Percentiles rank a stretch among this genome's conserved stretches.
phyloP scores from a whole-genome alignment of 2,888 invertebrate species.

The Aphodius granarius region DNA sequence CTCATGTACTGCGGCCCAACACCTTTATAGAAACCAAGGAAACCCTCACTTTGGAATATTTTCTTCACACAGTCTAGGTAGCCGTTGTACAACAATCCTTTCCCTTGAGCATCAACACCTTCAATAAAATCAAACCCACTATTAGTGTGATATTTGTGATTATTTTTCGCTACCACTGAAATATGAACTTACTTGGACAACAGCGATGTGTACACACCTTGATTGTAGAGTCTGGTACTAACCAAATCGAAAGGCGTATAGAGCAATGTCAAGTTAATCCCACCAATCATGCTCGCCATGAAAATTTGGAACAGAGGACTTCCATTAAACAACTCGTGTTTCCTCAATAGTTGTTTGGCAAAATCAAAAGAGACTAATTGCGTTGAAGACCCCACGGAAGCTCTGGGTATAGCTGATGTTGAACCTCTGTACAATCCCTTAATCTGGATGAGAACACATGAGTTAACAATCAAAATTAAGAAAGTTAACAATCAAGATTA shows the following conservation, averaged over 20 bases:
- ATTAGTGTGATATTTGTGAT: no score
- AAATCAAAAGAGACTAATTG: constrained; percentile 83
- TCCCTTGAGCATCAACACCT: constrained; percentile 66
- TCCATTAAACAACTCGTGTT: constrained; percentile 53
- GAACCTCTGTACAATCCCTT: constrained; percentile 81
- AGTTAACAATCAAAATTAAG: no score
- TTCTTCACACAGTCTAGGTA: constrained; percentile 77
- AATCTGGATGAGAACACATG: no score
- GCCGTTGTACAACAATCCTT: constrained; percentile 71
- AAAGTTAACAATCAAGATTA: no score
- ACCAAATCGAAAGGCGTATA: constrained; percentile 90
- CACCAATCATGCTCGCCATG: constrained; percentile 73
- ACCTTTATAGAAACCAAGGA: constrained; percentile 83
- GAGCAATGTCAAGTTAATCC: constrained; percentile 73
- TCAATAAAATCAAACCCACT: no score
- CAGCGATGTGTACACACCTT: no score
- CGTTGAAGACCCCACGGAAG: constrained; percentile 78
- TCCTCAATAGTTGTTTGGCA: constrained; percentile 64
- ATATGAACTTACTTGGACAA: no score
- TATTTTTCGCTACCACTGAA: no score
- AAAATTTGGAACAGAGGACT: constrained; percentile 70
- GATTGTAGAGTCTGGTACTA: constrained; percentile 85
- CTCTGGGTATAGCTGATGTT: constrained; percentile 70
- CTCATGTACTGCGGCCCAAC: constrained; percentile 80
- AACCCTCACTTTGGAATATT: constrained; percentile 73